Percentiles rank a stretch among this genome's conserved stretches.
These are phyloP conservation scores for Drosophila anceps DNA, from an alignment of 2,888 invertebrate genomes.

Conservation along the genomic window DNA sequence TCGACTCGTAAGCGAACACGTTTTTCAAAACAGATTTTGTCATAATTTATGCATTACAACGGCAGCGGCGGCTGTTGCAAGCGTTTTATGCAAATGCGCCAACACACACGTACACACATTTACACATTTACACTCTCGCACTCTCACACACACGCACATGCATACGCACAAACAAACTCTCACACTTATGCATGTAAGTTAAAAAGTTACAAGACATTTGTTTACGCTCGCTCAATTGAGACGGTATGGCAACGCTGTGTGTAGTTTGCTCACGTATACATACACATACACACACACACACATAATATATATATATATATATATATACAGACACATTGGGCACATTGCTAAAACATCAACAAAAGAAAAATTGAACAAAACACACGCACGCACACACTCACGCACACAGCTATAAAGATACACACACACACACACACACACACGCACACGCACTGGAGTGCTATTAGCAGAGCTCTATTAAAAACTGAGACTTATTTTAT, in stretches of 20 bases:
- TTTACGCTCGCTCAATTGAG: constrained; percentile 59
- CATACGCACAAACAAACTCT: constrained; percentile 14
- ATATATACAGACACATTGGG: constrained; percentile 32
- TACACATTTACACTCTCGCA: constrained; percentile 11
- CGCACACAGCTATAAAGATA: too few species aligned
- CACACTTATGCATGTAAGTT: constrained; percentile 39
- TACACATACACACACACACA: constrained; percentile 48
- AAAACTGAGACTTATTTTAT: constrained; percentile 19
- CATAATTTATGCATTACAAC: constrained; percentile 50
- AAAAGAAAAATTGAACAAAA: constrained; percentile 50
- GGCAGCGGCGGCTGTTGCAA: constrained; percentile 31
- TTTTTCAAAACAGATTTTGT: constrained; percentile 30
- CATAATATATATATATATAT: constrained; percentile 49
- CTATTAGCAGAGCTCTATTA: constrained; percentile 6
- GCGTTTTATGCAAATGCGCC: constrained; percentile 49
- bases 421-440: constrained; percentile 12
- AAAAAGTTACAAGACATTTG: constrained; percentile 71
- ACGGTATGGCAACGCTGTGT: constrained; percentile 55
- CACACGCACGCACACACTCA: constrained; percentile 11
- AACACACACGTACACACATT: constrained; percentile 43
- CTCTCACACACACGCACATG: constrained; percentile 6
- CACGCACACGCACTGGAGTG: constrained; percentile 8
- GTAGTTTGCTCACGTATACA: constrained; percentile 50
- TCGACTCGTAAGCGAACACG: constrained; percentile 30
- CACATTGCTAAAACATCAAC: constrained; percentile 67